phyloP scores from a whole-genome alignment of 35 echinoderm and acorn worm species.

The Apostichopus parvimensis region DNA sequence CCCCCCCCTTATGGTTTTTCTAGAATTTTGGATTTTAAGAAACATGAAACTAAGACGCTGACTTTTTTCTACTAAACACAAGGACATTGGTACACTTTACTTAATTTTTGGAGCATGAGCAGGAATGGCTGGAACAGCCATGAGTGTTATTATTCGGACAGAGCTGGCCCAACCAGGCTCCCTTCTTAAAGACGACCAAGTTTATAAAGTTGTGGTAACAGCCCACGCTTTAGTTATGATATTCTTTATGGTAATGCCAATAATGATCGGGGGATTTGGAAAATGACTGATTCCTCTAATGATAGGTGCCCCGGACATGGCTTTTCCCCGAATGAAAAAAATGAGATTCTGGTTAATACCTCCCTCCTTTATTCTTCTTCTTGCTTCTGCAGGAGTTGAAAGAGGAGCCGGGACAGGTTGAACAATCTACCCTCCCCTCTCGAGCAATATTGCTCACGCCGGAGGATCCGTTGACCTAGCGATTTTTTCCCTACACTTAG shows the following conservation, averaged over 20 bases:
- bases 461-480: conserved; percentile 76
- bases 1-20: too few species aligned
- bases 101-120: conserved; percentile 72
- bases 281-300: conserved; percentile 77
- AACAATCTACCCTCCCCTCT: conserved; percentile 72
- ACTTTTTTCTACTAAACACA: conserved; percentile 87
- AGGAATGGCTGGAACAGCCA: conserved; percentile 69
- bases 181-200: conserved; percentile 66
- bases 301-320: conserved; percentile 85
- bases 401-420: conserved; percentile 77
- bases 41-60: conserved; percentile 44
- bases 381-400: conserved; percentile 71
- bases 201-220: conserved; percentile 84
- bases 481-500: conserved; percentile 72
- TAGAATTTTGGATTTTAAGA: too few species aligned
- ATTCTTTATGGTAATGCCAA: conserved; percentile 88
- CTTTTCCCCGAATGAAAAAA: conserved; percentile 86
- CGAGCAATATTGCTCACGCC: conserved; percentile 58
- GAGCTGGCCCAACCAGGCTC: conserved; percentile 77
- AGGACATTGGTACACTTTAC: conserved; percentile 85
- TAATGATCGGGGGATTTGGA: conserved; percentile 87
- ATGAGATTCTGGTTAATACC: conserved; percentile 86
- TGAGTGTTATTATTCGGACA: conserved; percentile 70
- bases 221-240: conserved; percentile 81
- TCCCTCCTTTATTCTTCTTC: conserved; percentile 63